A percentile compares a stretch with the other conserved stretches of the same genome.
Conservation (phyloP, 2,113 vertebrate species). For the Scophthalmus maximus region DNA sequence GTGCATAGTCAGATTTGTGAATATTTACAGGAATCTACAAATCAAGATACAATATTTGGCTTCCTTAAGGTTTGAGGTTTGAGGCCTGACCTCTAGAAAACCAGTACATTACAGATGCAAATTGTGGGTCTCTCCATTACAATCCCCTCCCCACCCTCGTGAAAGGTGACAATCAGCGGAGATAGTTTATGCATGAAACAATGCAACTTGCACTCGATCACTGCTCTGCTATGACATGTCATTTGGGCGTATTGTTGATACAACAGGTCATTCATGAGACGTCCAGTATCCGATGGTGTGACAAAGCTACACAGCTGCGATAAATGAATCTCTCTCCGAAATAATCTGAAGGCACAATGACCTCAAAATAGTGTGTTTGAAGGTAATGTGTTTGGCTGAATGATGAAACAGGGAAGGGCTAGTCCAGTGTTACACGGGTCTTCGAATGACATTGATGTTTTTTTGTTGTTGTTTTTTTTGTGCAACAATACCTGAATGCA, state of each 20-base stretch:
- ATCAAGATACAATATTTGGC: no score
- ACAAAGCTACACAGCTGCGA: not conserved
- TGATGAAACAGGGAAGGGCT: not conserved
- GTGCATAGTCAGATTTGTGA: no score
- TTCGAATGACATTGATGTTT: not conserved
- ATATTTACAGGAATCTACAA: no score
- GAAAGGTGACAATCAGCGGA: conserved; percentile 1
- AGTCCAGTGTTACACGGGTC: not conserved
- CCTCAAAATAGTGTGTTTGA: not conserved
- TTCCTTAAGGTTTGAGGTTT: no score
- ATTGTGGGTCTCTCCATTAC: not conserved
- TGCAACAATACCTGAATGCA: not conserved
- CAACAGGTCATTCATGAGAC: not conserved
- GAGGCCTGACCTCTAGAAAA: no score
- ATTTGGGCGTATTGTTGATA: conserved; percentile 1
- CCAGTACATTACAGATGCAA: not conserved
- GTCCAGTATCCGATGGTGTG: not conserved
- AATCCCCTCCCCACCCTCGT: not conserved
- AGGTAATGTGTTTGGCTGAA: conserved; percentile 1
- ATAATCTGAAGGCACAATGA: not conserved
- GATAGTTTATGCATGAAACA: conserved; percentile 21
- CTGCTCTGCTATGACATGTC: conserved; percentile 21
- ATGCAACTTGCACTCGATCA: not conserved
- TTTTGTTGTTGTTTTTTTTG: not conserved
- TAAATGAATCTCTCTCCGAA: not conserved